phyloP scores from a whole-genome alignment of 2,888 invertebrate genomes.

The Thymelicus sylvestris region DNA sequence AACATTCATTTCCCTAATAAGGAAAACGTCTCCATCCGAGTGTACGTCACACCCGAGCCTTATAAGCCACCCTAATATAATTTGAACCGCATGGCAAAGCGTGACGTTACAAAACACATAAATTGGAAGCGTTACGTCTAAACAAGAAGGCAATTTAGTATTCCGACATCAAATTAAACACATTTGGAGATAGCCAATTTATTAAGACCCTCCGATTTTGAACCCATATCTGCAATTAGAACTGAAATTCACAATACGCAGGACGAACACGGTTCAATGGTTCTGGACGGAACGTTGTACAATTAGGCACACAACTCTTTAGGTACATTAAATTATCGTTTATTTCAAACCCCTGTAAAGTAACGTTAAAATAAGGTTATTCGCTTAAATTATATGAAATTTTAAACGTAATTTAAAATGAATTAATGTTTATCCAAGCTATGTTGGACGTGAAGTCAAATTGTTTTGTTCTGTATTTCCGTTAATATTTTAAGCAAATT shows the following conservation, averaged over 20 bases:
- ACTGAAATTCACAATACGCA: slow-evolving; percentile 3
- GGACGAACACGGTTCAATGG: slow-evolving; percentile 13
- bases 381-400: slow-evolving; percentile 28
- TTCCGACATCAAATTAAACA: slow-evolving; percentile 63
- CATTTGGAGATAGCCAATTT: slow-evolving; percentile 45
- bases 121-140: slow-evolving; percentile 54
- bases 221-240: slow-evolving; percentile 15
- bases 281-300: background rate
- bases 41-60: slow-evolving; percentile 14
- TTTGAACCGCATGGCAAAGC: slow-evolving; percentile 41
- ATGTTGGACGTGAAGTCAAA: slow-evolving; percentile 12
- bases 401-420: slow-evolving; percentile 32
- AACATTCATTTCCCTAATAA: slow-evolving; percentile 35
- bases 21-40: slow-evolving; percentile 29
- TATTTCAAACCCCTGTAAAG: slow-evolving; percentile 25
- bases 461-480: slow-evolving; percentile 10
- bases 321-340: slow-evolving; percentile 35
- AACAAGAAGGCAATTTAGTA: slow-evolving; percentile 66
- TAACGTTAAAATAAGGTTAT: slow-evolving; percentile 25
- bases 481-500: too few species aligned
- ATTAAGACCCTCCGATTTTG: slow-evolving; percentile 24
- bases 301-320: slow-evolving; percentile 31
- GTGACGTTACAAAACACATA: slow-evolving; percentile 50
- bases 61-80: slow-evolving; percentile 41
- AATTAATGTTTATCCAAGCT: slow-evolving; percentile 27